These are phyloP conservation scores for Macroglossus sobrinus DNA, from an alignment of 2,113 vertebrate species.

Conservation along the genomic window DNA sequence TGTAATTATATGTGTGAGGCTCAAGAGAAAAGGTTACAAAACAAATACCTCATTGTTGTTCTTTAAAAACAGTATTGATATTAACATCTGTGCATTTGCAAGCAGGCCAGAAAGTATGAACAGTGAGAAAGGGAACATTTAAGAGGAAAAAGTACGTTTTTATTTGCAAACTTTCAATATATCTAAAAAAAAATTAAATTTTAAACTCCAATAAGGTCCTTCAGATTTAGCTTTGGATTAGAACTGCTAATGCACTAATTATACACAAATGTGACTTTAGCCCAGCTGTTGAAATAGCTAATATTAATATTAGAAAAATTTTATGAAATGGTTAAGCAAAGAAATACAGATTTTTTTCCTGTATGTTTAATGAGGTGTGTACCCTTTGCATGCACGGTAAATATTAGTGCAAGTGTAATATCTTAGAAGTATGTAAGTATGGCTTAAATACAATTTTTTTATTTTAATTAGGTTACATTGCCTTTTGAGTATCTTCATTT, in stretches of 20 bases:
- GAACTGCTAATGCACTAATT: slow-evolving; percentile 65
- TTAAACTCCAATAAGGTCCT: slow-evolving; percentile 60
- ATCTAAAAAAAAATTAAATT: slow-evolving; percentile 56
- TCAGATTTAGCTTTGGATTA: slow-evolving; percentile 61
- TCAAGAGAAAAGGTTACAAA: slow-evolving; percentile 61
- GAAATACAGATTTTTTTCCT: neutral
- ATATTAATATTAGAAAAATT: slow-evolving; percentile 39
- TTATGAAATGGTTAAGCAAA: slow-evolving; percentile 22
- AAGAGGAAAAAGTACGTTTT: slow-evolving; percentile 44
- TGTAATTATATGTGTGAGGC: slow-evolving; percentile 38
- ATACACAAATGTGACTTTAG: slow-evolving; percentile 60
- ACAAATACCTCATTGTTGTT: slow-evolving; percentile 44
- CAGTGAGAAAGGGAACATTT: slow-evolving; percentile 38
- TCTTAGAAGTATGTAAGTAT: neutral
- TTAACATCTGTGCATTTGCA: slow-evolving; percentile 49
- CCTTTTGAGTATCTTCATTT: slow-evolving; percentile 52
- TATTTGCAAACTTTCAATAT: slow-evolving; percentile 60
- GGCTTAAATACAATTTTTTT: slow-evolving; percentile 13
- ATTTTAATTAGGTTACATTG: slow-evolving; percentile 49
- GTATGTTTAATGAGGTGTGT: neutral
- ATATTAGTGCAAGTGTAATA: neutral
- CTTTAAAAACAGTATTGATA: slow-evolving; percentile 35
- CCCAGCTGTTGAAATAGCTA: slow-evolving; percentile 44
- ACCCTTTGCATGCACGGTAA: neutral
- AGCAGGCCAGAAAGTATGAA: slow-evolving; percentile 35